A percentile compares a stretch with the other conserved stretches of the same genome.
Evolutionary conservation across 1,140 invertebrate genomes (phyloP).

Genomic region (Cyclina sinensis): DNA sequence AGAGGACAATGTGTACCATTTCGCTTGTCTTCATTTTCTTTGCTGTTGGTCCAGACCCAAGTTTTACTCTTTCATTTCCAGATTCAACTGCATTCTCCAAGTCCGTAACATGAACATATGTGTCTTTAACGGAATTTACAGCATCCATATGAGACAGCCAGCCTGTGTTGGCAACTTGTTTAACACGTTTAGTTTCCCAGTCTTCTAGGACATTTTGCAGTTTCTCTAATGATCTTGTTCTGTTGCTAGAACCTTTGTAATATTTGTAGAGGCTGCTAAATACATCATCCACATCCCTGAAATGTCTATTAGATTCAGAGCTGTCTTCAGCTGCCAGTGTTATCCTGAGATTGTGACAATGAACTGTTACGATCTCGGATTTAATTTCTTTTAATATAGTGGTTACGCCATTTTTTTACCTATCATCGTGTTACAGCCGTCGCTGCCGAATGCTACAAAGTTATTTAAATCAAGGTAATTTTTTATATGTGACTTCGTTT

Average conservation of each 20-base stretch:
- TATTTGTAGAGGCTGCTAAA: slow-evolving; percentile 7
- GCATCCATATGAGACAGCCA: slow-evolving; percentile 45
- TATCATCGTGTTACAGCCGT: slow-evolving; percentile 35
- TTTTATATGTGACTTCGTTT: neutral
- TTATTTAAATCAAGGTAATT: neutral
- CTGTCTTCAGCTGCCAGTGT: slow-evolving; percentile 36
- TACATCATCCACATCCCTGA: slow-evolving; percentile 16
- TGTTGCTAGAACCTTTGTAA: slow-evolving; percentile 12
- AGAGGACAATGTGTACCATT: neutral
- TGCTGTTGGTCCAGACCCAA: slow-evolving; percentile 12
- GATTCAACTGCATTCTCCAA: slow-evolving; percentile 32
- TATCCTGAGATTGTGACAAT: slow-evolving; percentile 16
- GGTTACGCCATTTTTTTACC: slow-evolving; percentile 27
- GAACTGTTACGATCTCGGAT: slow-evolving; percentile 7
- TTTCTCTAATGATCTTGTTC: slow-evolving; percentile 15
- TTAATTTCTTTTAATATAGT: slow-evolving; percentile 21
- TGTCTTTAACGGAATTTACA: slow-evolving; percentile 4
- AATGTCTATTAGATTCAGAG: slow-evolving; percentile 16
- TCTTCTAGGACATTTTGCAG: slow-evolving; percentile 10
- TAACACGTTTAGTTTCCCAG: neutral
- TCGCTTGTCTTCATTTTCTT: slow-evolving; percentile 25
- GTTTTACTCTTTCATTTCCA: slow-evolving; percentile 22
- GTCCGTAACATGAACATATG: slow-evolving; percentile 14
- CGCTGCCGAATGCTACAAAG: slow-evolving; percentile 18
- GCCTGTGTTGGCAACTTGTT: neutral